Percentiles rank a stretch among this genome's conserved stretches.
These are phyloP conservation scores for Cheilosia impressa DNA, from an alignment of 2,888 invertebrate species.

Conservation along the genomic window DNA sequence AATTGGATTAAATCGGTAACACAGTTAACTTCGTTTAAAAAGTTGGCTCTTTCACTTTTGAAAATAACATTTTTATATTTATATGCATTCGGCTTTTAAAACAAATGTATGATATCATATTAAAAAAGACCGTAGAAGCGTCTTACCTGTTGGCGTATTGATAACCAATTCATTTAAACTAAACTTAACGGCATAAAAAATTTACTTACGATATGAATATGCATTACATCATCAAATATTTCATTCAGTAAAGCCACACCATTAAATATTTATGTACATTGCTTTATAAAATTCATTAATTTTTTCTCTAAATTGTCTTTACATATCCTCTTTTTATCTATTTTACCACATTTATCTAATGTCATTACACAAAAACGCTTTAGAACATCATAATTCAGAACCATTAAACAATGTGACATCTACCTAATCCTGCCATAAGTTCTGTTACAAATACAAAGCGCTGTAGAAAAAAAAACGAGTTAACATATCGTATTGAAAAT, in stretches of 20 bases:
- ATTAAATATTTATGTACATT: conserved; percentile 29
- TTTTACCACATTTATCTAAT: conserved; percentile 59
- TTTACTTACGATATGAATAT: not conserved
- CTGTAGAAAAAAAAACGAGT: no score
- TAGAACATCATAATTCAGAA: conserved; percentile 39
- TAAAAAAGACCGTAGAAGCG: no score
- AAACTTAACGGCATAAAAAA: not conserved
- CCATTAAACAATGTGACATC: conserved; percentile 11
- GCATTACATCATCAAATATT: not conserved
- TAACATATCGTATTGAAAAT: no score
- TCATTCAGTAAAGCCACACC: not conserved
- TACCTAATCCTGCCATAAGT: no score
- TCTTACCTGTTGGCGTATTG: not conserved
- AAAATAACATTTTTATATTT: no score
- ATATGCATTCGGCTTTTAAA: no score
- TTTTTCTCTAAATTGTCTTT: conserved; percentile 43
- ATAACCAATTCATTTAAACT: not conserved
- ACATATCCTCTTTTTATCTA: conserved; percentile 59
- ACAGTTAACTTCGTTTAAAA: no score
- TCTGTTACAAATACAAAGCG: no score
- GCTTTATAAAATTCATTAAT: conserved; percentile 34
- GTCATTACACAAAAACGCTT: conserved; percentile 41
- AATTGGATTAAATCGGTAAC: no score
- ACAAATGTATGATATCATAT: no score
- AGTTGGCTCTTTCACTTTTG: no score